These are phyloP conservation scores for Geopemphigus sp. DNA, from an alignment of 1,140 invertebrate genomes.

Conservation along the genomic window DNA sequence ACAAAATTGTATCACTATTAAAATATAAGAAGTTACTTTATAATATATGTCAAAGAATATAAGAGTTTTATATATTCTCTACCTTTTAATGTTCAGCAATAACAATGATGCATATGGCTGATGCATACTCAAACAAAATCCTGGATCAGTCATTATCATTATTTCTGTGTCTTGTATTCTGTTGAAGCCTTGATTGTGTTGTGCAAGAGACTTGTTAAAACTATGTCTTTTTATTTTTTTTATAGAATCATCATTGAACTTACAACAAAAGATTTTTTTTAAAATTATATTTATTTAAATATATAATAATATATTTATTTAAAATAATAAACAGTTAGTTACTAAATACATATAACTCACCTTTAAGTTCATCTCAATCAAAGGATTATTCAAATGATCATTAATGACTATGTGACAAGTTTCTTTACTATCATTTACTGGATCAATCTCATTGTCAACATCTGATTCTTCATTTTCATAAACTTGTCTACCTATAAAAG, in stretches of 20 bases:
- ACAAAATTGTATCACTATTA: too few relatives aligned
- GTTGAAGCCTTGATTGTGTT: slow-evolving; percentile 45
- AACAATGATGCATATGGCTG: slow-evolving; percentile 94
- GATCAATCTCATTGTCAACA: not conserved
- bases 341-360: not conserved
- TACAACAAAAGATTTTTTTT: not conserved
- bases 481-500: slow-evolving; percentile 10
- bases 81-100: slow-evolving; percentile 88
- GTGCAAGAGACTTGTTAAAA: not conserved
- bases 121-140: slow-evolving; percentile 88
- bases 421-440: not conserved
- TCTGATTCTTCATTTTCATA: slow-evolving; percentile 34
- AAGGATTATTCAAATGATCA: slow-evolving; percentile 29
- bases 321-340: not conserved
- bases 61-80: slow-evolving; percentile 51
- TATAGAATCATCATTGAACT: slow-evolving; percentile 31
- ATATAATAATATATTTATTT: too few relatives aligned
- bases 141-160: slow-evolving; percentile 84
- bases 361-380: slow-evolving; percentile 29
- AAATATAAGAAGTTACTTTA: too few relatives aligned
- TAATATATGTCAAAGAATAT: too few relatives aligned
- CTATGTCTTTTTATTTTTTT: slow-evolving; percentile 23
- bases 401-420: not conserved
- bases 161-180: slow-evolving; percentile 80
- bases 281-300: slow-evolving; percentile 2